A percentile compares a stretch with the other conserved stretches of the same genome.
phyloP scores from a whole-genome alignment of 2,113 vertebrate species.

The Bambusicola thoracicus region DNA sequence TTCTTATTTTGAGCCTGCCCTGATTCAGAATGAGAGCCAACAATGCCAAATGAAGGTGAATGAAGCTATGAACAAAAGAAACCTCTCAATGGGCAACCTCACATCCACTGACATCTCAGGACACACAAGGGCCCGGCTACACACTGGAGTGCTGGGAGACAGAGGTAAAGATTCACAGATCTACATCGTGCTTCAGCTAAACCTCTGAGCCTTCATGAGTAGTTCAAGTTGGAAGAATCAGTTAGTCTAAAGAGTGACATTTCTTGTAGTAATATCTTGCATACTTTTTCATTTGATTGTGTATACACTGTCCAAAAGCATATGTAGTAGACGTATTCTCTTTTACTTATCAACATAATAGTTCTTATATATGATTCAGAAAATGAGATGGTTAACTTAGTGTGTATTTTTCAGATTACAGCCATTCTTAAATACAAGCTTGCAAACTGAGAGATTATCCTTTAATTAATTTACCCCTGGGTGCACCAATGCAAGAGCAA shows the following conservation, averaged over 20 bases:
- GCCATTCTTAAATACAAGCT: neutral
- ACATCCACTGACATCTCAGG: neutral
- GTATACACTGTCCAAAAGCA: neutral
- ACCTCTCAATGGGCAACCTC: neutral
- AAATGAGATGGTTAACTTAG: neutral
- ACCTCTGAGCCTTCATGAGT: neutral
- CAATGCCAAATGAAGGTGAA: neutral
- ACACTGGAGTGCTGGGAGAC: neutral
- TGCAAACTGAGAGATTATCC: neutral
- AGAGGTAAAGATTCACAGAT: neutral
- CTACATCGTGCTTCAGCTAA: neutral
- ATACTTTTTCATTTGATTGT: neutral
- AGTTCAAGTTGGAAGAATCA: neutral
- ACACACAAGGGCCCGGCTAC: neutral
- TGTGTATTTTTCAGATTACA: neutral
- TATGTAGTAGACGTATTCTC: neutral
- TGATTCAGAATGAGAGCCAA: neutral
- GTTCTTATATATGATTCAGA: neutral
- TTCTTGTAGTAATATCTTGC: neutral
- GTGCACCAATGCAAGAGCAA: neutral
- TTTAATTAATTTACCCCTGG: neutral
- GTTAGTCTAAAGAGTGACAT: neutral
- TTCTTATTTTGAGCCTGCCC: neutral
- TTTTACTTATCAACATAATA: neutral
- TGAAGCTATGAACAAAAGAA: neutral